A percentile compares a stretch with the other conserved stretches of the same genome.
Conservation (phyloP, 2,888 invertebrate species). For the Taphrorychus bicolor region DNA sequence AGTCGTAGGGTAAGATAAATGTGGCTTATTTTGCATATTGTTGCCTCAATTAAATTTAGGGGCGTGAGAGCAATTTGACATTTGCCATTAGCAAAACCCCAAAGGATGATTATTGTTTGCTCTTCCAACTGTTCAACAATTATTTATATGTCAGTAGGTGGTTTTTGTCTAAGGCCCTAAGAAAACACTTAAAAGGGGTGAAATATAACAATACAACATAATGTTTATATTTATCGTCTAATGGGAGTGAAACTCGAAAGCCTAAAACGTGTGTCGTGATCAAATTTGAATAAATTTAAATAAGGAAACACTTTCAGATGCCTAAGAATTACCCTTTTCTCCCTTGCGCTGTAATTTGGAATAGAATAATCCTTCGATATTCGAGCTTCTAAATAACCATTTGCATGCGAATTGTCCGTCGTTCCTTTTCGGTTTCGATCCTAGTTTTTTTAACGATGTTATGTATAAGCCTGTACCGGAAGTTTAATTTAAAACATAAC, state of each 20-base stretch:
- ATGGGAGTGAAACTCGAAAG: constrained; percentile 1
- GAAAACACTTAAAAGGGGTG: too few species aligned
- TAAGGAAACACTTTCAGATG: not conserved
- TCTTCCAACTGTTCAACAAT: too few species aligned
- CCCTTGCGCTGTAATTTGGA: constrained; percentile 9
- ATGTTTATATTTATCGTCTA: constrained; percentile 6
- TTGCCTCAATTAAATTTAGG: not conserved
- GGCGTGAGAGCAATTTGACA: not conserved
- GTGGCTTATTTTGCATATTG: not conserved
- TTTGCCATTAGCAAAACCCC: not conserved
- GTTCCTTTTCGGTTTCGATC: not conserved
- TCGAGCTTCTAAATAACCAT: constrained; percentile 7
- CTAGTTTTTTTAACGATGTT: not conserved
- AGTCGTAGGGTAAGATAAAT: not conserved
- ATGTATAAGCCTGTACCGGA: not conserved
- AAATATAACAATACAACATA: not conserved
- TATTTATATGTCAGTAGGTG: too few species aligned
- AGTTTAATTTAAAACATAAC: not conserved
- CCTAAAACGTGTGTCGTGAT: constrained; percentile 10
- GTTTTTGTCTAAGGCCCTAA: too few species aligned
- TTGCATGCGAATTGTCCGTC: constrained; percentile 11
- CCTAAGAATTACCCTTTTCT: constrained; percentile 16
- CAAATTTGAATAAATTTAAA: constrained; percentile 23
- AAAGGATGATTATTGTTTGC: not conserved
- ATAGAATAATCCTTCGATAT: constrained; percentile 9